Percentiles rank a stretch among this genome's conserved stretches.
Evolutionary conservation across 2,797 vertebrate genomes (phyloP).

Genomic region (Pangasius djambal): DNA sequence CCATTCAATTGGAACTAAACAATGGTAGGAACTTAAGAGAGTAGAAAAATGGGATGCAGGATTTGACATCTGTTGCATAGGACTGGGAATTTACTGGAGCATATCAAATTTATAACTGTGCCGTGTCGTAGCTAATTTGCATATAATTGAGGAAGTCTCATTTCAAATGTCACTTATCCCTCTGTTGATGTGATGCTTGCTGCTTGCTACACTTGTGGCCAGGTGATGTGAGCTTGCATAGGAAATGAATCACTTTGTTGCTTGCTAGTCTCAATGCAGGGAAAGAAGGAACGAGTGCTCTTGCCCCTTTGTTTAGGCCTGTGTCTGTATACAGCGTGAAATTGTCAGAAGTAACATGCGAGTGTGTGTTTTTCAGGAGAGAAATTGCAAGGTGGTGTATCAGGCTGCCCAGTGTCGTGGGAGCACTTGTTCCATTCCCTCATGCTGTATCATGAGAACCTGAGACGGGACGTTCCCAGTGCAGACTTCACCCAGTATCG

Average conservation of each 20-base stretch:
- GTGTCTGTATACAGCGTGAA: neutral
- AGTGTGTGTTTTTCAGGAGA: slow-evolving; percentile 74
- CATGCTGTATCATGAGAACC: slow-evolving; percentile 95
- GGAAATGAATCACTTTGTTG: neutral
- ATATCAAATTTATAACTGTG: neutral
- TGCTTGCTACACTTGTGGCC: no score
- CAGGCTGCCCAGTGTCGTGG: slow-evolving; percentile 94
- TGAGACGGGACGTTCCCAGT: slow-evolving; percentile 91
- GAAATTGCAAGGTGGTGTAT: slow-evolving; percentile 89
- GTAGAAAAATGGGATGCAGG: neutral
- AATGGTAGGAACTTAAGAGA: neutral
- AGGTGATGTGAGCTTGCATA: neutral
- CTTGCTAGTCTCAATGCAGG: neutral
- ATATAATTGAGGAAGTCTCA: neutral
- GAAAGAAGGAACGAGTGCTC: neutral
- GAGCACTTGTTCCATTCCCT: slow-evolving; percentile 98
- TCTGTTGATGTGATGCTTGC: neutral
- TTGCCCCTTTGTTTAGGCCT: neutral
- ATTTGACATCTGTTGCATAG: neutral
- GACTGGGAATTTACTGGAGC: neutral
- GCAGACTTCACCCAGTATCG: slow-evolving; percentile 90
- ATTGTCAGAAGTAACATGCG: neutral
- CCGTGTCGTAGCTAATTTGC: neutral
- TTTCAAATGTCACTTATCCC: neutral
- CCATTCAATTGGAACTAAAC: neutral